Evolutionary conservation across 2,113 vertebrate genomes (phyloP), one percentile per base, ranked within the genome.

Genomic region (Helogale parvula): DNA sequence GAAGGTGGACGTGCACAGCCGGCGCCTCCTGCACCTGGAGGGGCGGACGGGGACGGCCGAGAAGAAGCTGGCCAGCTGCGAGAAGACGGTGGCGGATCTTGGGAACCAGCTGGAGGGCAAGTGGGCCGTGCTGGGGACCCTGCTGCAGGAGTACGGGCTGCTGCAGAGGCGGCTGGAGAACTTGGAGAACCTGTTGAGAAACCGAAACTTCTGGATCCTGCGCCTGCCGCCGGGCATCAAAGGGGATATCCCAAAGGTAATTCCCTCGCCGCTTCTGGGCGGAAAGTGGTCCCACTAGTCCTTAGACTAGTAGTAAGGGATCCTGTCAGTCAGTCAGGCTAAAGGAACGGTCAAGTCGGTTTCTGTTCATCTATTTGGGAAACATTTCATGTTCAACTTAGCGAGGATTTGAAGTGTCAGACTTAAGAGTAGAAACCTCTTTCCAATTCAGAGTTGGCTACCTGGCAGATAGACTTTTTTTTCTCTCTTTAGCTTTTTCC

Each of bases 121-220:
- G 81, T 99, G 98, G 98, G 98, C 98, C 0, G 98, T 98, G 88
- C 98, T 99, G 98, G 99, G 98, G 45, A 99, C 98, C 6, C 97
- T 99, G 35, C 98, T 99, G 95, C 99, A 99, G 97, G 99, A 99
- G 94, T 99, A 99, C 0, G 98, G 98, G 94, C 98, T 98, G 92
- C 98, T 99, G 16, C 98, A 99, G 98, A 60, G 98, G 96, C 97
- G 99, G 12, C 98, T 99, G 97, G 99, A 99, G 98, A 99, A 99
- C 2, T 38, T 99, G 98, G 99, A 99, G 98, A 99, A 99, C 79
- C 98, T 99, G 0, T 97, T 99, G 13, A 97, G 99, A 89, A 99
- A 99, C 97, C 98, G 98, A 93, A 99, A 99, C 25, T 99, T 99
- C 98, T 99, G 99, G 98, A 94, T 99, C 81, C 98, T 99, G 90